A percentile compares a stretch with the other conserved stretches of the same genome.
These are phyloP conservation scores for Pandion haliaetus DNA, from an alignment of 2,113 vertebrate species.

Conservation along the genomic window DNA sequence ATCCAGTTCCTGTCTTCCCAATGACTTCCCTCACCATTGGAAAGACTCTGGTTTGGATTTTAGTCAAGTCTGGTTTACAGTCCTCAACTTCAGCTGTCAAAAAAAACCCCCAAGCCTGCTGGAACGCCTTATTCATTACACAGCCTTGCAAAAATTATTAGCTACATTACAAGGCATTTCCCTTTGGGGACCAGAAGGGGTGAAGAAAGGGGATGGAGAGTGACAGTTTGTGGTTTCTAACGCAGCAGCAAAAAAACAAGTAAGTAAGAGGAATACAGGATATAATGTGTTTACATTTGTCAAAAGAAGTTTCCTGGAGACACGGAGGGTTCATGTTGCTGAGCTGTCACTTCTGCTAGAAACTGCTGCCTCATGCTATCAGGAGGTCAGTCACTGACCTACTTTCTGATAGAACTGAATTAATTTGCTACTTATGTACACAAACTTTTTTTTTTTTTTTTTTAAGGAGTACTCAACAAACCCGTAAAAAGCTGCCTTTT, in stretches of 20 bases:
- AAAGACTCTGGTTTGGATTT: conserved; percentile 49
- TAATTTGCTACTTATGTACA: conserved; percentile 70
- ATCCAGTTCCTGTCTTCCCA: neutral
- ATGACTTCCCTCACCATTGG: neutral
- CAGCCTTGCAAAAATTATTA: conserved; percentile 52
- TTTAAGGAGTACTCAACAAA: conserved; percentile 31
- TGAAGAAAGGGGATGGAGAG: conserved; percentile 51
- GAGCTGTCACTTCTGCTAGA: conserved; percentile 70
- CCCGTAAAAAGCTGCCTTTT: conserved; percentile 23
- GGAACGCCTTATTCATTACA: neutral
- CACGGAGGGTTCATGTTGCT: conserved; percentile 59
- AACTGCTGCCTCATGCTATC: conserved; percentile 88
- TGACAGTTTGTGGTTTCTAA: conserved; percentile 65
- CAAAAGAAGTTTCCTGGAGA: conserved; percentile 83
- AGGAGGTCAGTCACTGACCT: conserved; percentile 80
- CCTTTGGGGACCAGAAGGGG: conserved; percentile 50
- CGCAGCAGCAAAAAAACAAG: conserved; percentile 51
- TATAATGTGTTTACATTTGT: conserved; percentile 69
- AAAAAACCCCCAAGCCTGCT: neutral
- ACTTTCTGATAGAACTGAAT: conserved; percentile 74
- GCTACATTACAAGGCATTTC: conserved; percentile 54
- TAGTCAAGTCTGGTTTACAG: conserved; percentile 53
- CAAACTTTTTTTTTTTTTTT: conserved; percentile 20
- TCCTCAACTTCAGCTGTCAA: neutral
- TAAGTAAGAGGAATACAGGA: conserved; percentile 62